Evolutionary conservation across 64 coral and sea anemone species (phyloP).

Genomic region (Pocillopora damicornis): DNA sequence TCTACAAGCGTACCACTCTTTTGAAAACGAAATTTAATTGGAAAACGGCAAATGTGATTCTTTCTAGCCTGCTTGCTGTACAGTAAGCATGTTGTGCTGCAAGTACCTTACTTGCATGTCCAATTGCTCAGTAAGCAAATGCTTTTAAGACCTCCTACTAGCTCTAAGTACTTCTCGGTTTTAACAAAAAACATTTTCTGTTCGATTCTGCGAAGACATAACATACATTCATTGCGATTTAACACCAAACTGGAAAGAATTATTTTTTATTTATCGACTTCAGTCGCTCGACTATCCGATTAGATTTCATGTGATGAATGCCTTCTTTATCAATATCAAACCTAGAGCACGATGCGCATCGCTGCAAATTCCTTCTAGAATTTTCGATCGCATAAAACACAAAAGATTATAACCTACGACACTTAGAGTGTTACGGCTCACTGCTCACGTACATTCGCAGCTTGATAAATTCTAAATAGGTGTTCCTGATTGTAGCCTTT

Average conservation of each 20-base stretch:
- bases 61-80: background rate
- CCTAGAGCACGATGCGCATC: slow-evolving; percentile 6
- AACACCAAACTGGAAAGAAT: background rate
- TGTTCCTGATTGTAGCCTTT: background rate
- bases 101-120: slow-evolving; percentile 9
- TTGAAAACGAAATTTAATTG: no score
- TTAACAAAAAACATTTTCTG: background rate
- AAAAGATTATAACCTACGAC: slow-evolving; percentile 12
- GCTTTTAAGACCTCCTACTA: slow-evolving; percentile 25
- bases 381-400: slow-evolving; percentile 6
- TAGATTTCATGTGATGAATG: background rate
- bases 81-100: background rate
- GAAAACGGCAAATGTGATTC: no score
- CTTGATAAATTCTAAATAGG: background rate
- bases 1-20: no score
- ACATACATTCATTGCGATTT: background rate
- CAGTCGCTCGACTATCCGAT: background rate
- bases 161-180: background rate
- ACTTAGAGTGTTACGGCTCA: background rate
- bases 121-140: slow-evolving; percentile 10
- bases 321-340: background rate
- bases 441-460: background rate
- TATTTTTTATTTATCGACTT: background rate
- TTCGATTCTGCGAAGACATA: slow-evolving; percentile 1
- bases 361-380: slow-evolving; percentile 35